phyloP scores from a whole-genome alignment of 2,113 vertebrate genomes.

The Lota lota region DNA sequence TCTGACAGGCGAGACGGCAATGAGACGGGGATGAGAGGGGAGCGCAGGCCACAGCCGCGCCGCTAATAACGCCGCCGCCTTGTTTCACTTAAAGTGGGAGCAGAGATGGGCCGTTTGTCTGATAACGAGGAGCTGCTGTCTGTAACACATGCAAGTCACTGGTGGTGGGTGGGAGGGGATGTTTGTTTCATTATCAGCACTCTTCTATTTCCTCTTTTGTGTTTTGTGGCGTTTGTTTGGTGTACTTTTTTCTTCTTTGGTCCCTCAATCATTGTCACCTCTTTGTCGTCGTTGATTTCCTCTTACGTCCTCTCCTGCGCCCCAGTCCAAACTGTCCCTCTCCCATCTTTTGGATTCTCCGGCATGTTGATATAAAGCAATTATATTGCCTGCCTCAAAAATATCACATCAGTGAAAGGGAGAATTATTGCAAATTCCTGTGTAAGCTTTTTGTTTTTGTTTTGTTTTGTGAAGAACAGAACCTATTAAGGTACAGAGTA shows the following conservation, averaged over 20 bases:
- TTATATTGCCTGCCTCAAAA: slow-evolving; percentile 31
- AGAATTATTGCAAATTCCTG: slow-evolving; percentile 42
- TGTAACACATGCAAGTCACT: slow-evolving; percentile 9
- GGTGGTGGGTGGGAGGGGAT: slow-evolving; percentile 2
- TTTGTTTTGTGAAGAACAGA: slow-evolving; percentile 11
- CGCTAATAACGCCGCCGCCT: slow-evolving; percentile 56
- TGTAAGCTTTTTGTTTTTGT: no score
- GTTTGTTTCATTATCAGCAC: slow-evolving; percentile 1
- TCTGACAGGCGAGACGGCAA: slow-evolving; percentile 44
- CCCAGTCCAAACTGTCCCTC: background rate
- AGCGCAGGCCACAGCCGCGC: slow-evolving; percentile 37
- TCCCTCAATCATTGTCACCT: background rate
- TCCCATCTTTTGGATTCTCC: background rate
- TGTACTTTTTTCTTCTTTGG: background rate
- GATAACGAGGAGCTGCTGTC: slow-evolving; percentile 57
- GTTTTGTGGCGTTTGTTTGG: no score
- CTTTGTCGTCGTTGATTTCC: background rate
- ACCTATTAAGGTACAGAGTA: slow-evolving; percentile 3
- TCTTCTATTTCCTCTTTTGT: background rate
- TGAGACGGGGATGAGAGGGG: slow-evolving; percentile 39
- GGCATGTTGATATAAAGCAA: slow-evolving; percentile 18
- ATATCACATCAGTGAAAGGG: slow-evolving; percentile 16
- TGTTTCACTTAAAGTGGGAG: slow-evolving; percentile 42
- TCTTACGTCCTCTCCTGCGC: slow-evolving; percentile 1
- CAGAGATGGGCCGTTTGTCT: slow-evolving; percentile 42